These are phyloP conservation scores for Ivindomyrus marchei DNA, from an alignment of 2,113 vertebrate genomes.

Conservation along the genomic window DNA sequence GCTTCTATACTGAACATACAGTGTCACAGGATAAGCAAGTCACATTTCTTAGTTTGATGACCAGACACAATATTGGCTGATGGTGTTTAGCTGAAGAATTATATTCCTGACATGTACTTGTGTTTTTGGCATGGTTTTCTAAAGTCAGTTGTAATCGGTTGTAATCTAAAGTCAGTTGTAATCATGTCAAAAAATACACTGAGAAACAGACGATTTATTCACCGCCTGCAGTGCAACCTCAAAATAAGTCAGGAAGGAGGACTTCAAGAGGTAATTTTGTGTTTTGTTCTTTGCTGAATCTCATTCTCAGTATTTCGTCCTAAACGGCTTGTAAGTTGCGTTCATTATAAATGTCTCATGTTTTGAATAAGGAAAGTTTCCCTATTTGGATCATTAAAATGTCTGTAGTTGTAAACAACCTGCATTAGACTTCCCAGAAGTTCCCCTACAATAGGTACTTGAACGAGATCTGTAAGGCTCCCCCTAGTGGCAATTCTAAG, in stretches of 20 bases:
- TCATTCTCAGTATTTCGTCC: constrained; percentile 37
- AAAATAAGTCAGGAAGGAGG: constrained; percentile 37
- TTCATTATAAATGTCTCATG: constrained; percentile 16
- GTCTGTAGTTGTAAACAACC: neutral
- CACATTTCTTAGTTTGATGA: neutral
- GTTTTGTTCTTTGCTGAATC: constrained; percentile 44
- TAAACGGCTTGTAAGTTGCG: constrained; percentile 29
- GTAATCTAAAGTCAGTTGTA: neutral
- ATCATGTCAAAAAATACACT: constrained; percentile 24
- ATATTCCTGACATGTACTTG: constrained; percentile 21
- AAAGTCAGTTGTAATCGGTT: neutral
- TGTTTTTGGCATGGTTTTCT: neutral
- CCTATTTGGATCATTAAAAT: neutral
- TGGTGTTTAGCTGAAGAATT: neutral
- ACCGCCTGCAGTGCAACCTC: constrained; percentile 48
- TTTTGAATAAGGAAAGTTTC: neutral
- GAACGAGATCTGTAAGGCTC: constrained; percentile 30
- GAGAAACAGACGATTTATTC: constrained; percentile 39
- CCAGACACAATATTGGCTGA: neutral
- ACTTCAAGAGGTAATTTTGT: constrained; percentile 21
- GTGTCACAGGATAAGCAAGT: neutral
- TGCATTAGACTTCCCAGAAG: neutral
- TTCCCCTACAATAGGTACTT: neutral
- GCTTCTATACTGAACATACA: neutral
- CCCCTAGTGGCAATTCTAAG: constrained; percentile 44